These are phyloP conservation scores for Progne subis DNA, from an alignment of 2,113 vertebrate species.

Conservation along the genomic window DNA sequence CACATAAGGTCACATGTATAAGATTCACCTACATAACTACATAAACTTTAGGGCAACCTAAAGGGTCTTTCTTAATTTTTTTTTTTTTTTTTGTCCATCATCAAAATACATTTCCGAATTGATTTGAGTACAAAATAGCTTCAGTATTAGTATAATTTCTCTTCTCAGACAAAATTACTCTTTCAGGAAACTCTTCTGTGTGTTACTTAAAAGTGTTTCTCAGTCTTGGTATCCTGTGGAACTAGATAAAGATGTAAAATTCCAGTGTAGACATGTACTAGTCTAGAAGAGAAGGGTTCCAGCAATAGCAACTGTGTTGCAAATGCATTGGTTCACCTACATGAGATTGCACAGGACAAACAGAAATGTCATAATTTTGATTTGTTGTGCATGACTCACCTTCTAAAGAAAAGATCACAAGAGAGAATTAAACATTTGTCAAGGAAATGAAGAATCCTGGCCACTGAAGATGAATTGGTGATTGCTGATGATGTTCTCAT, in stretches of 20 bases:
- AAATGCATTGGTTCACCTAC: background rate
- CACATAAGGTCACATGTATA: background rate
- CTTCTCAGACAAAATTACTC: background rate
- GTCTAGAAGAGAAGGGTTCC: background rate
- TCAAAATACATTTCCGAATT: background rate
- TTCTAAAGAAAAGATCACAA: background rate
- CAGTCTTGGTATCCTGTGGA: background rate
- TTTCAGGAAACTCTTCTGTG: background rate
- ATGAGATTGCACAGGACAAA: background rate
- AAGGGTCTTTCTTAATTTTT: background rate
- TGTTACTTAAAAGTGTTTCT: background rate
- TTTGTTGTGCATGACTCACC: background rate
- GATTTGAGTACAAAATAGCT: background rate
- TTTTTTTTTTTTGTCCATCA: too few species aligned
- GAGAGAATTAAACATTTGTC: slow-evolving; percentile 20
- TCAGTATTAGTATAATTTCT: background rate
- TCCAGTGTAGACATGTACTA: background rate
- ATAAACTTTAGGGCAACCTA: background rate
- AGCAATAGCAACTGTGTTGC: background rate
- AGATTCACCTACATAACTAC: background rate
- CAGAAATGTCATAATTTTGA: background rate
- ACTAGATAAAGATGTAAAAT: background rate
- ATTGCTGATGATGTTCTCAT: background rate
- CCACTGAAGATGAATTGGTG: background rate
- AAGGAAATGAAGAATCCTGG: background rate